Conservation (phyloP, 2,888 invertebrate genomes). For the Drosophila siamana region DNA sequence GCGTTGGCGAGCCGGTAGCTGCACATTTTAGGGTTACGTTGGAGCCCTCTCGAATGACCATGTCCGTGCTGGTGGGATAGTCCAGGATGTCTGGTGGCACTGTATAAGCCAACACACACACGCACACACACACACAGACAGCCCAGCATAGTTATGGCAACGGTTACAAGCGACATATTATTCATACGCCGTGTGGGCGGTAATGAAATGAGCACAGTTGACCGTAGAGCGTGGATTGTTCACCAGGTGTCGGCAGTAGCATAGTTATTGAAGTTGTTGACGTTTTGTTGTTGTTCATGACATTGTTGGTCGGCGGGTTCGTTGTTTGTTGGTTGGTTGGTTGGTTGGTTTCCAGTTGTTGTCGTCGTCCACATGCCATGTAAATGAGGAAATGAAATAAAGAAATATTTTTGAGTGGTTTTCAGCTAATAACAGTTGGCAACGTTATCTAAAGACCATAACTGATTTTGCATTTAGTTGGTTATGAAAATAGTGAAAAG, state of each 20-base stretch:
- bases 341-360: slow-evolving; percentile 42
- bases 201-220: slow-evolving; percentile 24
- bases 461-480: not conserved
- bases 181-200: slow-evolving; percentile 72
- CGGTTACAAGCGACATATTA: slow-evolving; percentile 67
- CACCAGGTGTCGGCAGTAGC: slow-evolving; percentile 59
- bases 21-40: slow-evolving; percentile 94
- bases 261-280: slow-evolving; percentile 28
- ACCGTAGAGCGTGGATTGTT: slow-evolving; percentile 48
- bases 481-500: no score
- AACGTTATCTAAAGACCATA: not conserved
- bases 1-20: slow-evolving; percentile 94
- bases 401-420: slow-evolving; percentile 38
- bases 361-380: slow-evolving; percentile 28
- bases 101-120: slow-evolving; percentile 78
- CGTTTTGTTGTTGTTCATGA: slow-evolving; percentile 36
- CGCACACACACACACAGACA: slow-evolving; percentile 32
- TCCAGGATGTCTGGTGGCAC: slow-evolving; percentile 95
- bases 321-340: slow-evolving; percentile 25
- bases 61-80: slow-evolving; percentile 93
- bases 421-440: slow-evolving; percentile 19
- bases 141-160: slow-evolving; percentile 45
- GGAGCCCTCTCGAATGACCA: slow-evolving; percentile 94
- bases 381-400: slow-evolving; percentile 44
- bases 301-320: slow-evolving; percentile 50